Evolutionary conservation across 2,888 invertebrate genomes (phyloP).

Genomic region (Glyphotaelius pellucidus): DNA sequence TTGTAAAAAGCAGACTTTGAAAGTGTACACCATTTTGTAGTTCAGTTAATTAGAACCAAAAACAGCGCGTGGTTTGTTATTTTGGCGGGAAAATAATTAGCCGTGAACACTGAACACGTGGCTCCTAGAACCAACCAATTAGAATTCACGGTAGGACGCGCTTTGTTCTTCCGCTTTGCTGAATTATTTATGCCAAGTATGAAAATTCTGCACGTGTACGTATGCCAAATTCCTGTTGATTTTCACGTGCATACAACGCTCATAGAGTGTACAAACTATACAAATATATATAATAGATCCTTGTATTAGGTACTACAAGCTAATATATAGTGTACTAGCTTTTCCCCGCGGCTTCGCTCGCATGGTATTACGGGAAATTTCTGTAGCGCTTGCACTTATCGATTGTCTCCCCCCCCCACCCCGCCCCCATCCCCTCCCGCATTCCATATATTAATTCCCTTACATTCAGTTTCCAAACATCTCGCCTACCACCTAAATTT

Average conservation of each 20-base stretch:
- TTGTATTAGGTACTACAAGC: no score
- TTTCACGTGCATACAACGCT: not conserved
- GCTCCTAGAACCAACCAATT: constrained; percentile 41
- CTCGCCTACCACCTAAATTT: no score
- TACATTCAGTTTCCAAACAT: no score
- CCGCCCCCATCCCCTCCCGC: no score
- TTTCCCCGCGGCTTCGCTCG: no score
- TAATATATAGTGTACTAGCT: no score
- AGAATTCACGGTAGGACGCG: constrained; percentile 37
- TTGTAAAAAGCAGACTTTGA: not conserved
- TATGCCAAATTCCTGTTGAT: not conserved
- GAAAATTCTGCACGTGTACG: not conserved
- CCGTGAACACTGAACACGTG: constrained; percentile 55
- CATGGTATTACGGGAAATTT: no score
- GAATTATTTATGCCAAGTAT: constrained; percentile 41
- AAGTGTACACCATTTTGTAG: constrained; percentile 22
- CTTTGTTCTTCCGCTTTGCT: constrained; percentile 43
- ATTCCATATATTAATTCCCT: no score
- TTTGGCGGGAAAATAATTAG: constrained; percentile 62
- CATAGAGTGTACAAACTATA: not conserved
- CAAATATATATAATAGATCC: no score
- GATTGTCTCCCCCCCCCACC: no score
- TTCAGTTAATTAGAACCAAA: constrained; percentile 57
- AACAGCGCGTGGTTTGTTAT: constrained; percentile 58
- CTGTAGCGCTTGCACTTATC: no score